These are phyloP conservation scores for Neoitamus cyanurus DNA, from an alignment of 2,888 invertebrate species.

Conservation along the genomic window DNA sequence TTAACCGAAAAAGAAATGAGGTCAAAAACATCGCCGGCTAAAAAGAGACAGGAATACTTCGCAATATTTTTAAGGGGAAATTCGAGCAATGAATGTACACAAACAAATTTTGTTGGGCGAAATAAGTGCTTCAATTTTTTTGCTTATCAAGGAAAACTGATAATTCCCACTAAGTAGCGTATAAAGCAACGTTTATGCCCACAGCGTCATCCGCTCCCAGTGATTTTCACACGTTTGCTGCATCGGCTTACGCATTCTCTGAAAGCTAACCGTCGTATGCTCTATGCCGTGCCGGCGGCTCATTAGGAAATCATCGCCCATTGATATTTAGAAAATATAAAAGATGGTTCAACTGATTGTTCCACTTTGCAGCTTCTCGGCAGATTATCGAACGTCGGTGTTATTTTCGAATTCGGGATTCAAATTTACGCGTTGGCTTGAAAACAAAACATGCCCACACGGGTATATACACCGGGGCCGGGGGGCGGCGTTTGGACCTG, in stretches of 20 bases:
- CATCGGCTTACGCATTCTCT: not conserved
- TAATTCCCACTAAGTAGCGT: not conserved
- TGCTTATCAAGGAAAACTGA: not conserved
- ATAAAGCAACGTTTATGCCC: not conserved
- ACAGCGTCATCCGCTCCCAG: not conserved
- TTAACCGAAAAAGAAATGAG: conserved; percentile 20
- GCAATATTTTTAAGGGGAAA: not conserved
- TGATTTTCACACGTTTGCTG: not conserved
- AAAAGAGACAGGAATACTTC: conserved; percentile 26
- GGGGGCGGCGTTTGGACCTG: not conserved
- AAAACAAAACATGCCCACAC: not conserved
- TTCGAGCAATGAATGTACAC: not conserved
- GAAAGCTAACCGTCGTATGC: not conserved
- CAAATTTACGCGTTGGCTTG: conserved; percentile 25
- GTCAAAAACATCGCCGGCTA: conserved; percentile 20
- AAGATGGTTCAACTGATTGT: not conserved
- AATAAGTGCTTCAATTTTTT: not conserved
- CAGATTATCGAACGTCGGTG: not conserved
- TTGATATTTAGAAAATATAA: not conserved
- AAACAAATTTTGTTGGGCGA: not conserved
- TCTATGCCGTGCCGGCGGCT: too few species aligned
- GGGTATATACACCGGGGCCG: not conserved
- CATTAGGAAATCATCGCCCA: not conserved
- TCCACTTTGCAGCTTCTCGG: not conserved
- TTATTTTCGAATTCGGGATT: conserved; percentile 10